phyloP scores from a whole-genome alignment of 2,888 invertebrate species.

The Drosophila bunnanda region DNA sequence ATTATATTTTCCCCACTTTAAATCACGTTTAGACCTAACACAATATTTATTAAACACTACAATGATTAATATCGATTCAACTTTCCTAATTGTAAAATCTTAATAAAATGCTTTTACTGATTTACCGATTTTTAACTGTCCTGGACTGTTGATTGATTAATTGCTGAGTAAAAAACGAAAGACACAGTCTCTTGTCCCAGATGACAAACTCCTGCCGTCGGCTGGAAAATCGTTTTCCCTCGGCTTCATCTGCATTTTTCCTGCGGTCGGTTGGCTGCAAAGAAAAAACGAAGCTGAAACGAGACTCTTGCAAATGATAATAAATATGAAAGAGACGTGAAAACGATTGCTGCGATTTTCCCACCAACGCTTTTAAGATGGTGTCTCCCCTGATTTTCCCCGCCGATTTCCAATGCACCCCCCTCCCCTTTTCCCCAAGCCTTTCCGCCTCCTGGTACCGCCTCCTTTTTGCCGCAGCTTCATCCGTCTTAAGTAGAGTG shows the following conservation, averaged over 20 bases:
- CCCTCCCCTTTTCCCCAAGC: too few species aligned
- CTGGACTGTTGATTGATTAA: slow-evolving; percentile 36
- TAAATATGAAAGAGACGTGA: slow-evolving; percentile 61
- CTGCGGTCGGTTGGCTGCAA: slow-evolving; percentile 3
- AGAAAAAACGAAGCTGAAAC: slow-evolving; percentile 27
- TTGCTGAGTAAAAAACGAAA: slow-evolving; percentile 41
- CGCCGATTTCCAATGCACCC: neutral
- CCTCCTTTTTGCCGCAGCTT: slow-evolving; percentile 44
- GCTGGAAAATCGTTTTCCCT: slow-evolving; percentile 27
- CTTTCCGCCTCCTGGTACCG: slow-evolving; percentile 17
- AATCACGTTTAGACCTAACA: neutral
- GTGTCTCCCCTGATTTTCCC: slow-evolving; percentile 50
- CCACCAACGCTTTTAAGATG: slow-evolving; percentile 74
- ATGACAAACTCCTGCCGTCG: slow-evolving; percentile 42
- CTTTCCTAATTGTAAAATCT: slow-evolving; percentile 32
- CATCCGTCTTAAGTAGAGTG: slow-evolving; percentile 78
- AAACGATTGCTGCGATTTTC: slow-evolving; percentile 67
- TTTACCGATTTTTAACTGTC: slow-evolving; percentile 22
- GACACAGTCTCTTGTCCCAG: slow-evolving; percentile 37
- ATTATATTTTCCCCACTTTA: neutral
- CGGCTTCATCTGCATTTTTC: slow-evolving; percentile 44
- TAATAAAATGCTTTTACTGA: slow-evolving; percentile 27
- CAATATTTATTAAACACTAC: neutral
- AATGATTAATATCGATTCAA: slow-evolving; percentile 11
- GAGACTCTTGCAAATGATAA: slow-evolving; percentile 70